Base-by-base conservation (phyloP, 2,888 invertebrate species). In the Epsilonema sp. region DNA sequence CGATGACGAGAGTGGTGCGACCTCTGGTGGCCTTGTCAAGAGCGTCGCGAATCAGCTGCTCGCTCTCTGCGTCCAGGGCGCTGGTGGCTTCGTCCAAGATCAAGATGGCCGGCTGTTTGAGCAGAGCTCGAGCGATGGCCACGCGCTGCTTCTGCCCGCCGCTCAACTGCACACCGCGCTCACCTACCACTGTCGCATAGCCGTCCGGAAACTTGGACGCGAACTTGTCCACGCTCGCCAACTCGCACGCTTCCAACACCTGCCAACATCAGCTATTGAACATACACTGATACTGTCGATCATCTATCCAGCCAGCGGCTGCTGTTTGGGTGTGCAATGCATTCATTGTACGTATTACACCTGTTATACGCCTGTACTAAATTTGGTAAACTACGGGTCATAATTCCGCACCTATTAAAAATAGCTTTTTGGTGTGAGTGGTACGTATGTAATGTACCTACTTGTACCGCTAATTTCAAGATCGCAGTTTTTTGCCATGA, bases 121-220 rank as follows among this genome's bases (percentile, higher is more conserved):
- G 69, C 31, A 90, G 72, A 0, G 89, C 89, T 48, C 90, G 70
- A 0, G 90, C 89, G 51, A 90, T 89, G 1, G 89, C 89, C 51
- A 90, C 80, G 53, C 90, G 72, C 63, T 90, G 90, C 55, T 87
- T 82, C 67, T 90, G 90, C 0, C 90, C 90, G 1, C 90, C 90
- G 38, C 86, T 86, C 36, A 90, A 73, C n/a, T 87, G 79, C 45
- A 79, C 76, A 1, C 89, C 89, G 47, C 87, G 71, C 68, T 90
- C 90, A 0, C 90, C 90, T 2, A 69, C 56, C 16, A 67, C 58
- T 16, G 46, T 48, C 22, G 50, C 68, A 64, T 90, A 90, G 0
- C 82, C 82, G 0, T 75, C 69, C 0, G 89, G 86, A 65, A 94
- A 84, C 26, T 69, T 69, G 0, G 59, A 65, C 40, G 94, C 81